Conservation (phyloP, 2,797 vertebrate species). For the Lepilemur ruficaudatus region DNA sequence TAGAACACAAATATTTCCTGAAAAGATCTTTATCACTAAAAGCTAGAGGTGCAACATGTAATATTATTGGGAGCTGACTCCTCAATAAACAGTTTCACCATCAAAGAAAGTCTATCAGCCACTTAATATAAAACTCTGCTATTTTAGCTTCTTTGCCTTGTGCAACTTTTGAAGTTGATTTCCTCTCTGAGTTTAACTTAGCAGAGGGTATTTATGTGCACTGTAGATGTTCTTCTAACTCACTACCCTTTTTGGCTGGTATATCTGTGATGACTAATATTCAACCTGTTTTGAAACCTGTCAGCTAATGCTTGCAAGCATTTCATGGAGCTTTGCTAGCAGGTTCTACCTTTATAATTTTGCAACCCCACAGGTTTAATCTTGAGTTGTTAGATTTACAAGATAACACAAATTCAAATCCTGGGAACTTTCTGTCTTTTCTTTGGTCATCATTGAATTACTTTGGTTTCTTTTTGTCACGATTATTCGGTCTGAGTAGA, state of each 20-base stretch:
- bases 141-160: conserved; percentile 39
- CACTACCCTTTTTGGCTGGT: conserved; percentile 37
- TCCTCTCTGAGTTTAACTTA: conserved; percentile 23
- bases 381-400: conserved; percentile 9
- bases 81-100: not conserved
- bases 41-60: not conserved
- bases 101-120: not conserved
- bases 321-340: conserved; percentile 5
- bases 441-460: not conserved
- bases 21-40: not conserved
- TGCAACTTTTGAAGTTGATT: not conserved
- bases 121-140: not conserved
- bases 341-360: conserved; percentile 12
- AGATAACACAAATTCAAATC: conserved; percentile 26
- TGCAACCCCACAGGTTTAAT: not conserved
- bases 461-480: not conserved
- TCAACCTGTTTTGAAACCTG: conserved; percentile 50
- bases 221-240: conserved; percentile 42
- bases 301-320: conserved; percentile 26
- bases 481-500: not conserved
- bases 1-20: not conserved
- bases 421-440: not conserved
- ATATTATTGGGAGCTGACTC: not conserved
- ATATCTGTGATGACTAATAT: conserved; percentile 58
- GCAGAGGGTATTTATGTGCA: not conserved